phyloP scores from a whole-genome alignment of 2,888 invertebrate species.

The Ectemnius continuus region DNA sequence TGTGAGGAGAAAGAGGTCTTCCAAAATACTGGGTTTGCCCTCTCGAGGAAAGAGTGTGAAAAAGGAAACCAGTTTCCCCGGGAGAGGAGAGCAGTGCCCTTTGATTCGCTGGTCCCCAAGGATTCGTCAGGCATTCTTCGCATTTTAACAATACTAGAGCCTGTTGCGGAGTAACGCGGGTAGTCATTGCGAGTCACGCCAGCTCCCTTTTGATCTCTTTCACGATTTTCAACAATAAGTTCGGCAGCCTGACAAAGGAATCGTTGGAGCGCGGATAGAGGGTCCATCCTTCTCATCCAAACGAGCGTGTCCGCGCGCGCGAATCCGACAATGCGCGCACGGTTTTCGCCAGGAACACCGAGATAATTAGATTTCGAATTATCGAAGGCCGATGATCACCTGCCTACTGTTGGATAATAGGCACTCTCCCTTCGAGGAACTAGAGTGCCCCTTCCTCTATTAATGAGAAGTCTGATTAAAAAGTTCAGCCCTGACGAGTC shows the following conservation, averaged over 20 bases:
- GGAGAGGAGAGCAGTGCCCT: not conserved
- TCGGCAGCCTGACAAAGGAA: not conserved
- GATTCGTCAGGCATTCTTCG: not conserved
- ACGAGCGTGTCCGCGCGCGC: not conserved
- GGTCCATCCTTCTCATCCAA: not conserved
- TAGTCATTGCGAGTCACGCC: not conserved
- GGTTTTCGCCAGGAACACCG: slow-evolving; percentile 17
- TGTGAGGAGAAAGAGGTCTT: not conserved
- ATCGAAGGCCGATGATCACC: slow-evolving; percentile 39
- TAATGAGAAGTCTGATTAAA: slow-evolving; percentile 48
- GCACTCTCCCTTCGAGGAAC: slow-evolving; percentile 18
- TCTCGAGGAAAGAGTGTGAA: not conserved
- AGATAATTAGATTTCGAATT: slow-evolving; percentile 54
- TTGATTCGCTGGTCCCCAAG: not conserved
- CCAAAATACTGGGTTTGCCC: not conserved
- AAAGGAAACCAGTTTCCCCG: not conserved
- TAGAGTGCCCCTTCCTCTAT: slow-evolving; percentile 27
- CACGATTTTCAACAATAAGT: slow-evolving; percentile 3
- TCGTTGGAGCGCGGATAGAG: not conserved
- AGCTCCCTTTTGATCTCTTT: not conserved
- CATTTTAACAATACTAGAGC: slow-evolving; percentile 9
- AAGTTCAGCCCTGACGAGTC: slow-evolving; percentile 42
- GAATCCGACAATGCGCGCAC: not conserved
- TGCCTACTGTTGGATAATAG: not conserved
- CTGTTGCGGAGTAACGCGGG: not conserved